Evolutionary conservation across 2,888 invertebrate genomes (phyloP).

Genomic region (Ophion obscuratus): DNA sequence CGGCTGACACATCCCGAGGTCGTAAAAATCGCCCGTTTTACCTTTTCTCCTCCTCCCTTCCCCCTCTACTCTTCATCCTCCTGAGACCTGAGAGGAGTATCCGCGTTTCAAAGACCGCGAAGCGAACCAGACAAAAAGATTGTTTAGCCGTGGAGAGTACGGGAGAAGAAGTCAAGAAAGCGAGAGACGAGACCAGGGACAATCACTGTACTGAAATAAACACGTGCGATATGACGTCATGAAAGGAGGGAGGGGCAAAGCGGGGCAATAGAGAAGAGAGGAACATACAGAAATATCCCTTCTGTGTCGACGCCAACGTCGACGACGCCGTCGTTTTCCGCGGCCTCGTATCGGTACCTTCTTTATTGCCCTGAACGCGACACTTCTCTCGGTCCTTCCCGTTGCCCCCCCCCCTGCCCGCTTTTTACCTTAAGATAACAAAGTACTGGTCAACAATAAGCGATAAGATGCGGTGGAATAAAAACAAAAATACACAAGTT

Average conservation of each 20-base stretch:
- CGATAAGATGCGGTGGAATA: no score
- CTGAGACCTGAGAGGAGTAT: constrained; percentile 43
- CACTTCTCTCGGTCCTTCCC: constrained; percentile 6
- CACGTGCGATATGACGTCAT: constrained; percentile 80
- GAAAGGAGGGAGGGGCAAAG: constrained; percentile 8
- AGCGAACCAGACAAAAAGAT: constrained; percentile 35
- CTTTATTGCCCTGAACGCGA: constrained; percentile 22
- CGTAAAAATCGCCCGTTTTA: constrained; percentile 27
- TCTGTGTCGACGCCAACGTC: constrained; percentile 64
- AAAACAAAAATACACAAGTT: no score
- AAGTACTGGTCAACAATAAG: no score
- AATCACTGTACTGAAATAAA: constrained; percentile 77
- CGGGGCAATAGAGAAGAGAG: constrained; percentile 42
- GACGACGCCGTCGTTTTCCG: constrained; percentile 55
- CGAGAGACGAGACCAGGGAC: constrained; percentile 18
- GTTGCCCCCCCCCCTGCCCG: not conserved
- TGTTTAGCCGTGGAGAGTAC: not conserved
- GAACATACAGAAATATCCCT: constrained; percentile 69
- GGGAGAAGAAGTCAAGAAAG: constrained; percentile 31
- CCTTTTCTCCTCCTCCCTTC: constrained; percentile 23
- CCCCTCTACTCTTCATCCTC: constrained; percentile 15
- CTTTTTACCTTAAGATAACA: no score
- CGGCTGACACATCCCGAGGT: constrained; percentile 31
- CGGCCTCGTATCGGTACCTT: constrained; percentile 53
- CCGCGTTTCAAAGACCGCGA: constrained; percentile 35